Evolutionary conservation across 2,888 invertebrate species (phyloP).

Genomic region (Clivina fossor): DNA sequence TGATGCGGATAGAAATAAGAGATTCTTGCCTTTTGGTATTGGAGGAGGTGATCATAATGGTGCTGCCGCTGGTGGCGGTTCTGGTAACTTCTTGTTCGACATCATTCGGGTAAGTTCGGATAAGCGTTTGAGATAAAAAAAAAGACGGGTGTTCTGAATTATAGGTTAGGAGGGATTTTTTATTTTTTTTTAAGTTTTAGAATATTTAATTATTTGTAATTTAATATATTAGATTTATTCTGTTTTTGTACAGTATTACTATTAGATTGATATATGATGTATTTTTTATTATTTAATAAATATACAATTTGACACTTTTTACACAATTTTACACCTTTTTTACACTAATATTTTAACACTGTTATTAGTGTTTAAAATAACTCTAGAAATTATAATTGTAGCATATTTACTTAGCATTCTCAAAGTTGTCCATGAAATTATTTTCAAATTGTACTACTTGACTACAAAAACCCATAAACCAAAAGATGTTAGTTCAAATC

Average conservation of each 20-base stretch:
- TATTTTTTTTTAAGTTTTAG: too few species aligned
- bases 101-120: conserved; percentile 77
- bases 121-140: background rate
- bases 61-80: conserved; percentile 63
- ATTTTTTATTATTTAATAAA: background rate
- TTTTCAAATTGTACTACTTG: too few species aligned
- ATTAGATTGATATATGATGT: conserved; percentile 6
- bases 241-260: background rate
- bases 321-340: background rate
- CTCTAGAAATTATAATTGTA: background rate
- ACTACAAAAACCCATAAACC: too few species aligned
- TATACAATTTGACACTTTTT: conserved; percentile 16
- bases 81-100: conserved; percentile 87
- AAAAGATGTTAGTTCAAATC: too few species aligned
- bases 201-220: too few species aligned
- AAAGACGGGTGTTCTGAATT: background rate
- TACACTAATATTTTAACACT: background rate
- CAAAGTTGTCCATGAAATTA: too few species aligned
- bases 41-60: conserved; percentile 52
- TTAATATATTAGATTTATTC: too few species aligned
- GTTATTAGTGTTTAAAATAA: background rate
- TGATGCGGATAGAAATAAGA: conserved; percentile 80
- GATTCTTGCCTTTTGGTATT: conserved; percentile 72
- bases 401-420: too few species aligned
- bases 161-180: conserved; percentile 4